Evolutionary conservation across 2,113 vertebrate species (phyloP).

Genomic region (Lepus europaeus): DNA sequence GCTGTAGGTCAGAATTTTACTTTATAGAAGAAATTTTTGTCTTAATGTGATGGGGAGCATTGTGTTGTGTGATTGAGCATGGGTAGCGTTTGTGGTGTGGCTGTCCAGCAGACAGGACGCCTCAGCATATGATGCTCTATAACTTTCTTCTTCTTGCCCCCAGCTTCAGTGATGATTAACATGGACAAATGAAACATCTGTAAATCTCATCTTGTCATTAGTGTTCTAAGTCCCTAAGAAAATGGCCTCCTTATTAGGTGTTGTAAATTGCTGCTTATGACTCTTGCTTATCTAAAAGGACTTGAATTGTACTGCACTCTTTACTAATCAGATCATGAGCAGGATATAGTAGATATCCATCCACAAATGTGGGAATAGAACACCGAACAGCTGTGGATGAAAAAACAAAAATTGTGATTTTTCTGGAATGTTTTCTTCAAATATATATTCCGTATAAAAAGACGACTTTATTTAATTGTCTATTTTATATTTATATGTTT

Average conservation of each 20-base stretch:
- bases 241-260: background rate
- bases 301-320: background rate
- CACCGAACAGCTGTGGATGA: background rate
- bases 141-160: background rate
- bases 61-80: background rate
- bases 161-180: background rate
- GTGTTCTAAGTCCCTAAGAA: background rate
- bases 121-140: background rate
- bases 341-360: background rate
- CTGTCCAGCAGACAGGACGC: too few species aligned
- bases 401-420: background rate
- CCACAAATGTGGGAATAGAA: background rate
- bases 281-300: background rate
- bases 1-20: background rate
- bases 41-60: background rate
- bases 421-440: background rate
- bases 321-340: background rate
- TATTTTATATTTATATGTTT: background rate
- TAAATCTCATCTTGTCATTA: background rate
- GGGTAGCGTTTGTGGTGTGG: background rate
- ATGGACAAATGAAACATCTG: background rate
- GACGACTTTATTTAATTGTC: background rate
- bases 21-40: background rate
- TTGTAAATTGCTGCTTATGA: background rate
- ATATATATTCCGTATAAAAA: background rate